These are phyloP conservation scores for Spisula solida DNA, from an alignment of 2,888 invertebrate genomes.

Conservation along the genomic window DNA sequence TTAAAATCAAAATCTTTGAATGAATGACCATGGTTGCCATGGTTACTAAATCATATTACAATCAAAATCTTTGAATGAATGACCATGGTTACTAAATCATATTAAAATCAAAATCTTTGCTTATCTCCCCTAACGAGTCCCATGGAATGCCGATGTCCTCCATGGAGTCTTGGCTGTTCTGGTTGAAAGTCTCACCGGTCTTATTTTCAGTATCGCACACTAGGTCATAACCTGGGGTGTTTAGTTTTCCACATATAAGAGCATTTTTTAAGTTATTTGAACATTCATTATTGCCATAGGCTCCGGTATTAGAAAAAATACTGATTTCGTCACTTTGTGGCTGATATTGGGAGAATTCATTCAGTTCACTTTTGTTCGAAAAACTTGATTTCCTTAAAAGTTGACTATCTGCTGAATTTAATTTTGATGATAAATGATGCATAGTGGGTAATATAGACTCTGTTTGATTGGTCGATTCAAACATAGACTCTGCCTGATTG, in stretches of 20 bases:
- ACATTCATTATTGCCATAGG: constrained; percentile 14
- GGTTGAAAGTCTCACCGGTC: not conserved
- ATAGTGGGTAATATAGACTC: constrained; percentile 2
- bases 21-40: no score
- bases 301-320: constrained; percentile 8
- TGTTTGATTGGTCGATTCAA: no score
- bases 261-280: constrained; percentile 31
- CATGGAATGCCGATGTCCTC: constrained; percentile 41
- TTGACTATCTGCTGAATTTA: constrained; percentile 19
- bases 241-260: constrained; percentile 34
- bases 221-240: constrained; percentile 19
- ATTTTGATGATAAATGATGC: constrained; percentile 34
- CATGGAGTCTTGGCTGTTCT: constrained; percentile 23
- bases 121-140: constrained; percentile 37
- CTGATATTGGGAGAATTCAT: not conserved
- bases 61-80: constrained; percentile 33
- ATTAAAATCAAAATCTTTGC: constrained; percentile 37
- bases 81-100: constrained; percentile 31
- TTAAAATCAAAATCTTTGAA: no score
- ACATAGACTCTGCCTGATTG: constrained; percentile 26
- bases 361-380: not conserved
- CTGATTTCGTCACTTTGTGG: constrained; percentile 11
- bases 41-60: constrained; percentile 38
- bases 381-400: constrained; percentile 37
- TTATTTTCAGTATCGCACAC: constrained; percentile 11